Evolutionary conservation across 2,888 invertebrate genomes (phyloP).

Genomic region (Morpho deidamia): DNA sequence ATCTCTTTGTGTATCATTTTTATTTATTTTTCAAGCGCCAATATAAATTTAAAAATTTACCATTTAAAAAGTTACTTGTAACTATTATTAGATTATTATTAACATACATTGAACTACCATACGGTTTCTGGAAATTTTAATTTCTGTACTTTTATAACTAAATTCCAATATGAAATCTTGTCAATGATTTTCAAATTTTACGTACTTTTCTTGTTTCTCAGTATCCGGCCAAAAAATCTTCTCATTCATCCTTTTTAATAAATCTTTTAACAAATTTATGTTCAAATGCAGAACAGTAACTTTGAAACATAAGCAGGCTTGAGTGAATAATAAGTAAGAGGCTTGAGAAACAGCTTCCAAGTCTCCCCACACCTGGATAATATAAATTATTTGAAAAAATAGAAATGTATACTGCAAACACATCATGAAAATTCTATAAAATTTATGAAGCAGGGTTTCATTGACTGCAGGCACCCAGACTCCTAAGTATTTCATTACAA

Average conservation of each 20-base stretch:
- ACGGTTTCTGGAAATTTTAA: too few relatives aligned
- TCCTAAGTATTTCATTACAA: constrained; percentile 58
- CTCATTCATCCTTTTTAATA: constrained; percentile 50
- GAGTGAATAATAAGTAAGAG: constrained; percentile 58
- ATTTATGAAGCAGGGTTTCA: constrained; percentile 35
- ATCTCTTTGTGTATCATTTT: too few relatives aligned
- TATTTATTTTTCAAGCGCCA: too few relatives aligned
- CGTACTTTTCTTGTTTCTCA: constrained; percentile 45
- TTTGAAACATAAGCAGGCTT: constrained; percentile 65
- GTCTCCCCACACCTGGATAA: constrained; percentile 60
- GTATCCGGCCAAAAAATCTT: constrained; percentile 47
- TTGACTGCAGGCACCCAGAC: constrained; percentile 51
- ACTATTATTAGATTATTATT: too few relatives aligned
- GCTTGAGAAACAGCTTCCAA: constrained; percentile 61
- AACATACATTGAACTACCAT: too few relatives aligned
- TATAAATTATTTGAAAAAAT: constrained; percentile 56
- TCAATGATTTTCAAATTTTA: neutral
- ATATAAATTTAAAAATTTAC: too few relatives aligned
- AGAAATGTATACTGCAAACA: constrained; percentile 53
- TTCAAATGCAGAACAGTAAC: constrained; percentile 55
- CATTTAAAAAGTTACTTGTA: too few relatives aligned
- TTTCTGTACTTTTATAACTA: too few relatives aligned
- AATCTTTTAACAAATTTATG: constrained; percentile 36
- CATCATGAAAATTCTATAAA: constrained; percentile 48
- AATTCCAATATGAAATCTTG: too few relatives aligned